Percentiles rank a stretch among this genome's conserved stretches.
phyloP scores from a whole-genome alignment of 1,140 invertebrate genomes.

The Monomorium pharaonis region DNA sequence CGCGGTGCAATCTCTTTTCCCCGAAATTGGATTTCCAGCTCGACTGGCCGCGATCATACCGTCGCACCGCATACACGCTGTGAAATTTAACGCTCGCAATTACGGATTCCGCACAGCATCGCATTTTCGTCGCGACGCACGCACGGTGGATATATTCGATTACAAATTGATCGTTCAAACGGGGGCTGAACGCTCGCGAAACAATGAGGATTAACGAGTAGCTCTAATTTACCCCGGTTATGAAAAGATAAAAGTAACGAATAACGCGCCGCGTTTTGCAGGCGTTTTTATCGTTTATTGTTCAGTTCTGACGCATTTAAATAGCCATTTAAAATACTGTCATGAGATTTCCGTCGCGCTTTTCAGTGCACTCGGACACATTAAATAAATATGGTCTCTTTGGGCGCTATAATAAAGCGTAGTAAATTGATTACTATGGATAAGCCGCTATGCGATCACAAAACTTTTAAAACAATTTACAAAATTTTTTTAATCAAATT shows the following conservation, averaged over 20 bases:
- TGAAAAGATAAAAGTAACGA: conserved; percentile 59
- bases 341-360: conserved; percentile 36
- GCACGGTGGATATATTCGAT: conserved; percentile 51
- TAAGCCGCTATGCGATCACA: neutral
- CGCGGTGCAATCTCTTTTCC: conserved; percentile 45
- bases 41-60: conserved; percentile 39
- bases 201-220: conserved; percentile 60
- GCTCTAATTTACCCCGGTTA: conserved; percentile 45
- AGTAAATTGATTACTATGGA: conserved; percentile 2
- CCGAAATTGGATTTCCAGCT: conserved; percentile 49
- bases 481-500: neutral
- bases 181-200: conserved; percentile 35
- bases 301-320: conserved; percentile 23
- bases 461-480: conserved; percentile 9
- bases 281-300: conserved; percentile 47
- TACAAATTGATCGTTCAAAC: conserved; percentile 57
- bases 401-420: neutral
- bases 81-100: conserved; percentile 62
- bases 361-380: conserved; percentile 21
- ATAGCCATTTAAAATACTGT: conserved; percentile 50
- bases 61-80: conserved; percentile 45
- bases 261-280: neutral
- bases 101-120: conserved; percentile 28
- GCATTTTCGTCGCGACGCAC: conserved; percentile 43
- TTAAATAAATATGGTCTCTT: conserved; percentile 28